Evolutionary conservation across 2,888 invertebrate genomes (phyloP).

Genomic region (Alentia gelatinosa): DNA sequence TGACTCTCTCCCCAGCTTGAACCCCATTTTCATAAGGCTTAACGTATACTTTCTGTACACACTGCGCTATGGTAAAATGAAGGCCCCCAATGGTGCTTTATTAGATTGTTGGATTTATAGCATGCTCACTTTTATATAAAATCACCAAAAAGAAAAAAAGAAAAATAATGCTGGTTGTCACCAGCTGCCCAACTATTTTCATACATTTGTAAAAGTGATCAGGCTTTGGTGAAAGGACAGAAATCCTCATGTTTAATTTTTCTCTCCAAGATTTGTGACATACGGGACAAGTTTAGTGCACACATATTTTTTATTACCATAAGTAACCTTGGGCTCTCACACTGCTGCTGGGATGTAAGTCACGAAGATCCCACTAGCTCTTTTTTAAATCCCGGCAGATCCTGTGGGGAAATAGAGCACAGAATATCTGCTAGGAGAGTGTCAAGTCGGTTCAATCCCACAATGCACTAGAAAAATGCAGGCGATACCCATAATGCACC

Average conservation of each 20-base stretch:
- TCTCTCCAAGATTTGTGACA: not conserved
- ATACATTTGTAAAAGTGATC: slow-evolving; percentile 24
- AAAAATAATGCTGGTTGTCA: not conserved
- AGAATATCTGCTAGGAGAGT: too few relatives aligned
- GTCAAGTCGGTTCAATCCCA: too few relatives aligned
- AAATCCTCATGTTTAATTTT: not conserved
- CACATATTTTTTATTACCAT: slow-evolving; percentile 18
- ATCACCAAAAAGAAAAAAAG: not conserved
- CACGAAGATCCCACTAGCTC: not conserved
- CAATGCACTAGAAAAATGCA: too few relatives aligned
- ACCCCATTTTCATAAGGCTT: not conserved
- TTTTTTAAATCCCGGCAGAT: too few relatives aligned
- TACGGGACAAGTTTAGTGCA: slow-evolving; percentile 3
- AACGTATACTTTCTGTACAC: not conserved
- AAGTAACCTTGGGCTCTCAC: not conserved
- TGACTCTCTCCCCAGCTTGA: not conserved
- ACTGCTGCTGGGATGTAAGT: slow-evolving; percentile 35
- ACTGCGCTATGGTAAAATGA: not conserved
- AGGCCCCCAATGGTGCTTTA: slow-evolving; percentile 31
- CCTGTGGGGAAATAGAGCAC: too few relatives aligned
- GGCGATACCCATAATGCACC: too few relatives aligned
- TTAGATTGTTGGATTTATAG: slow-evolving; percentile 19
- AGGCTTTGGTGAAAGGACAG: not conserved
- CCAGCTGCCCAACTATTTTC: slow-evolving; percentile 42
- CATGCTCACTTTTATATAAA: slow-evolving; percentile 35